Conservation (phyloP, 2,797 vertebrate species). For the Danionella dracula region DNA sequence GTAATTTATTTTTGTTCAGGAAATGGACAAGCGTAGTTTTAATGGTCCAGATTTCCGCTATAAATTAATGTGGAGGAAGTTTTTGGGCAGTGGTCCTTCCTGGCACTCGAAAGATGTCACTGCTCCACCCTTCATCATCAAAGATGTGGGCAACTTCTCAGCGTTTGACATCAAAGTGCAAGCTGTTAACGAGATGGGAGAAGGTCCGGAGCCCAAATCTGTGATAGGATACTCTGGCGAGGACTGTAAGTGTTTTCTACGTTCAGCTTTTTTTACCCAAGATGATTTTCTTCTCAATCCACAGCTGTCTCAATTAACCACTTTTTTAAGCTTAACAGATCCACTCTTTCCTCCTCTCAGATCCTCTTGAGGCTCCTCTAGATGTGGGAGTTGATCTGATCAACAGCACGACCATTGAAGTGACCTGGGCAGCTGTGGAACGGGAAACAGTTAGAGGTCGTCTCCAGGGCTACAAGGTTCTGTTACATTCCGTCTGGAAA, state of each 20-base stretch:
- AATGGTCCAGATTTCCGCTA: slow-evolving; percentile 80
- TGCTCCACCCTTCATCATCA: slow-evolving; percentile 62
- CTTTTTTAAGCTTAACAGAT: background rate
- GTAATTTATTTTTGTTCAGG: slow-evolving; percentile 49
- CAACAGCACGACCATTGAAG: slow-evolving; percentile 75
- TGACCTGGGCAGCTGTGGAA: slow-evolving; percentile 72
- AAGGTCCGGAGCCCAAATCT: slow-evolving; percentile 74
- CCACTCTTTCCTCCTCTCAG: slow-evolving; percentile 51
- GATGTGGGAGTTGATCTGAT: slow-evolving; percentile 62
- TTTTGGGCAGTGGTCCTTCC: slow-evolving; percentile 60
- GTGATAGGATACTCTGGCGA: slow-evolving; percentile 84
- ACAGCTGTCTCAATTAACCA: background rate
- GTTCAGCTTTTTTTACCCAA: background rate
- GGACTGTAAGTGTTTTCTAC: slow-evolving; percentile 70
- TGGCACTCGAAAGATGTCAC: slow-evolving; percentile 70
- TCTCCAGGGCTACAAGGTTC: slow-evolving; percentile 81
- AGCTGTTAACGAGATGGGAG: slow-evolving; percentile 73
- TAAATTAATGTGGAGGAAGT: slow-evolving; percentile 80
- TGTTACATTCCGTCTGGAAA: slow-evolving; percentile 26
- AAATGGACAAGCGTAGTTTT: slow-evolving; percentile 67
- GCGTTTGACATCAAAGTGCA: slow-evolving; percentile 87
- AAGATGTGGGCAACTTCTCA: slow-evolving; percentile 71
- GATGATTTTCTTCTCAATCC: background rate
- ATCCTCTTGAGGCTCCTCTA: slow-evolving; percentile 73
- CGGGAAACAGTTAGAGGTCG: slow-evolving; percentile 75